Evolutionary conservation across 2,888 invertebrate genomes (phyloP).

Genomic region (Pycnomerus fuliginosus): DNA sequence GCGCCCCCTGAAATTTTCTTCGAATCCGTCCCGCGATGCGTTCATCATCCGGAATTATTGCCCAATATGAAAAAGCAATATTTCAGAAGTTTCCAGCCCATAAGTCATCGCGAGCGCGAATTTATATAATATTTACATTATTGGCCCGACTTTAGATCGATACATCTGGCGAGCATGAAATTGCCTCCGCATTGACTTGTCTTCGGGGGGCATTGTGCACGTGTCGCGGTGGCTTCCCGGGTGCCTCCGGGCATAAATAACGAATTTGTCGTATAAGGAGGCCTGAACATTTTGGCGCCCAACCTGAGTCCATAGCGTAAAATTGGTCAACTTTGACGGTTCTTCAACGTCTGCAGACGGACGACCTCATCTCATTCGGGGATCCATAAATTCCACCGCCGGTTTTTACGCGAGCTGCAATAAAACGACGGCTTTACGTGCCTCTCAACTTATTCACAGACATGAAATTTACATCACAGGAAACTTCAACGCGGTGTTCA

Average conservation of each 20-base stretch:
- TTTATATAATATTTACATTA: slow-evolving; percentile 13
- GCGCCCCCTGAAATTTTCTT: not conserved
- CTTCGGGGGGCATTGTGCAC: not conserved
- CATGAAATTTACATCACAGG: too few relatives aligned
- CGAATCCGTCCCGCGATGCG: slow-evolving; percentile 1
- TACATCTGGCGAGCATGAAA: slow-evolving; percentile 13
- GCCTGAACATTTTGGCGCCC: too few relatives aligned
- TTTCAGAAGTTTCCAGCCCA: slow-evolving; percentile 4
- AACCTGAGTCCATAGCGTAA: too few relatives aligned
- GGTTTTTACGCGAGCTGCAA: too few relatives aligned
- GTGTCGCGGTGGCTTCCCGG: not conserved
- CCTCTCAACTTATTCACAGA: too few relatives aligned
- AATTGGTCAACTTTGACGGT: too few relatives aligned
- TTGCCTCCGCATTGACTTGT: slow-evolving; percentile 13
- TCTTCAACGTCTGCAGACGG: too few relatives aligned
- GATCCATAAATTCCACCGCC: too few relatives aligned
- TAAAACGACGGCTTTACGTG: too few relatives aligned
- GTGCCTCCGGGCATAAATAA: slow-evolving; percentile 7
- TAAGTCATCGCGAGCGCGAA: slow-evolving; percentile 1
- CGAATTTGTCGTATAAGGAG: slow-evolving; percentile 6
- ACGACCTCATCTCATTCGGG: too few relatives aligned
- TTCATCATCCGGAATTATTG: slow-evolving; percentile 11
- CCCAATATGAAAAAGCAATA: slow-evolving; percentile 4
- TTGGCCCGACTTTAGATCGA: slow-evolving; percentile 9
- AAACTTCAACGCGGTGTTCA: too few relatives aligned